Evolutionary conservation across 2,797 vertebrate species (phyloP).

Genomic region (Enoplosus armatus): DNA sequence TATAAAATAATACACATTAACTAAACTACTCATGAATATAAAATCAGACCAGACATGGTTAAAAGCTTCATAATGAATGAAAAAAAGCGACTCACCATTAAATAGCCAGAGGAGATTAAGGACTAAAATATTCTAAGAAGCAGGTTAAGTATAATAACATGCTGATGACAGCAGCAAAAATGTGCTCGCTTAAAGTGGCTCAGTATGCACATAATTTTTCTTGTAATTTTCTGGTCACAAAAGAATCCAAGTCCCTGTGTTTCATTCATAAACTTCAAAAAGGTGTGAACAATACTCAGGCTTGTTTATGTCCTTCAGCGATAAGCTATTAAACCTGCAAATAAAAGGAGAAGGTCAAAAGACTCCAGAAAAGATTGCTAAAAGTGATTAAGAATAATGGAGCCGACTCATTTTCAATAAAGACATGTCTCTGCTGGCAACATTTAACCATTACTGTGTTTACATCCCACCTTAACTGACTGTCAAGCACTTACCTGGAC

Average conservation of each 20-base stretch:
- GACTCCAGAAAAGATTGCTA: conserved; percentile 28
- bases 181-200: conserved; percentile 1
- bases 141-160: background rate
- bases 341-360: conserved; percentile 56
- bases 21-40: background rate
- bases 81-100: conserved; percentile 13
- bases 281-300: conserved; percentile 29
- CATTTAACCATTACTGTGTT: conserved; percentile 16
- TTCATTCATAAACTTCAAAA: conserved; percentile 44
- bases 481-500: conserved; percentile 27
- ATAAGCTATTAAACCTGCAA: conserved; percentile 46
- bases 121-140: background rate
- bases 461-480: conserved; percentile 16
- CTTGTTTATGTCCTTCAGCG: conserved; percentile 29
- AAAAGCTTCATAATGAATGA: conserved; percentile 25
- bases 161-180: conserved; percentile 18
- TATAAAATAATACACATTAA: background rate
- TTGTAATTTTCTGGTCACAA: conserved; percentile 44
- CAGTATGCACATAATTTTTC: conserved; percentile 21
- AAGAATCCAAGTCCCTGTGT: conserved; percentile 32
- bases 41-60: background rate
- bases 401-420: background rate
- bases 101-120: conserved; percentile 7
- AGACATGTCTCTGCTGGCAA: background rate
- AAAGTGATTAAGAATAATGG: conserved; percentile 21